A percentile compares a stretch with the other conserved stretches of the same genome.
These are phyloP conservation scores for Bruchidius siliquastri DNA, from an alignment of 2,888 invertebrate genomes.

Conservation along the genomic window DNA sequence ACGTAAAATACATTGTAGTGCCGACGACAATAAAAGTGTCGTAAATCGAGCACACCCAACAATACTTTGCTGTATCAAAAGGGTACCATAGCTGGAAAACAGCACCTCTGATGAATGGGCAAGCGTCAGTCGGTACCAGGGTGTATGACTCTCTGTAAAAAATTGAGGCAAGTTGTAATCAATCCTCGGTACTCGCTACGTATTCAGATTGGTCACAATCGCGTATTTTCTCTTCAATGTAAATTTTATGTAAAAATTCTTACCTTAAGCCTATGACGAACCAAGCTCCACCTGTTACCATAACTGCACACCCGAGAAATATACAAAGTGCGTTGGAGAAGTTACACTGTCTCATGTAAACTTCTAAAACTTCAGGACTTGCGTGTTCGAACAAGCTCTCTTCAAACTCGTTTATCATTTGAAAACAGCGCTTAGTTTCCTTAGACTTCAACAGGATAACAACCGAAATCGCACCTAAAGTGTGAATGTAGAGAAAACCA, in stretches of 20 bases:
- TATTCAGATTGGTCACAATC: no score
- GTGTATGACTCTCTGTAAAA: conserved; percentile 1
- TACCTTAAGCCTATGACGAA: conserved; percentile 9
- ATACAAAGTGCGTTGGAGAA: not conserved
- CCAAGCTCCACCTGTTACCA: not conserved
- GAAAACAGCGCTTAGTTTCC: conserved; percentile 1
- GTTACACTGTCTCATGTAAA: not conserved
- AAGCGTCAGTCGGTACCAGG: conserved; percentile 3
- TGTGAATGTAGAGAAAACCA: conserved; percentile 8
- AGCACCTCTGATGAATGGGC: conserved; percentile 7
- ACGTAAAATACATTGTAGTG: not conserved
- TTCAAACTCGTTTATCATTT: conserved; percentile 9
- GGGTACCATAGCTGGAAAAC: conserved; percentile 14
- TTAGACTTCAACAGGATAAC: conserved; percentile 8
- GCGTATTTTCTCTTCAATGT: no score
- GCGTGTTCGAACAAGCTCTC: conserved; percentile 1
- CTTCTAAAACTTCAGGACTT: conserved; percentile 1
- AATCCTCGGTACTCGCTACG: no score
- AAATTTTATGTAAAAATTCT: not conserved
- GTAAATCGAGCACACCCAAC: conserved; percentile 5
- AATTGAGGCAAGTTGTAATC: not conserved
- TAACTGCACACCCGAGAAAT: not conserved
- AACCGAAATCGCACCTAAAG: conserved; percentile 6
- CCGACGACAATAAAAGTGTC: not conserved
- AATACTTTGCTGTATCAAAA: conserved; percentile 7